Evolutionary conservation across 2,797 vertebrate species (phyloP).

Genomic region (Pteronotus mesoamericanus): DNA sequence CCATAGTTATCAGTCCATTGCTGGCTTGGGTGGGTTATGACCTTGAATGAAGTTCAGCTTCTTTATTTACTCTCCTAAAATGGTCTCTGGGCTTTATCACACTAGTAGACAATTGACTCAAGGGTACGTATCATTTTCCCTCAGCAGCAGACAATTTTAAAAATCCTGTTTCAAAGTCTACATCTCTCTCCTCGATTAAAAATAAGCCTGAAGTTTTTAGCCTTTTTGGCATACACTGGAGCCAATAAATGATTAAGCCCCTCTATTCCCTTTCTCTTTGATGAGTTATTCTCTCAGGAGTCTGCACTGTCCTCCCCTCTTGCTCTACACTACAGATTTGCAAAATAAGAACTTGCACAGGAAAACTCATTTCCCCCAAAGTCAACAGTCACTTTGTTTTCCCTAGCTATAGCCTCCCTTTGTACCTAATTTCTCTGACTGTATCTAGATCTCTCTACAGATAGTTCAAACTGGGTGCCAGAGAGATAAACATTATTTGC

Average conservation of each 20-base stretch:
- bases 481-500: background rate
- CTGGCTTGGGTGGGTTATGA: background rate
- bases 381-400: background rate
- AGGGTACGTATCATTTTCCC: background rate
- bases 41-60: background rate
- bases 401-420: background rate
- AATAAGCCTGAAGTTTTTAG: background rate
- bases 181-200: background rate
- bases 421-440: background rate
- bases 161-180: background rate
- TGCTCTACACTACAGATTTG: background rate
- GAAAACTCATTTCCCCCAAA: background rate
- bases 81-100: background rate
- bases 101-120: background rate
- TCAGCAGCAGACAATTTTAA: background rate
- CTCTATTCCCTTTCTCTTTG: background rate
- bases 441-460: background rate
- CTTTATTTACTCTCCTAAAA: background rate
- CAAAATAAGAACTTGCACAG: background rate
- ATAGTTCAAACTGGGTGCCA: background rate
- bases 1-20: background rate
- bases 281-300: background rate
- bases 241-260: background rate
- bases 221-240: background rate
- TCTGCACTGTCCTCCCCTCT: background rate